Base-by-base conservation (phyloP, 2,888 invertebrate species). In the Stenchaetothrips biformis region DNA sequence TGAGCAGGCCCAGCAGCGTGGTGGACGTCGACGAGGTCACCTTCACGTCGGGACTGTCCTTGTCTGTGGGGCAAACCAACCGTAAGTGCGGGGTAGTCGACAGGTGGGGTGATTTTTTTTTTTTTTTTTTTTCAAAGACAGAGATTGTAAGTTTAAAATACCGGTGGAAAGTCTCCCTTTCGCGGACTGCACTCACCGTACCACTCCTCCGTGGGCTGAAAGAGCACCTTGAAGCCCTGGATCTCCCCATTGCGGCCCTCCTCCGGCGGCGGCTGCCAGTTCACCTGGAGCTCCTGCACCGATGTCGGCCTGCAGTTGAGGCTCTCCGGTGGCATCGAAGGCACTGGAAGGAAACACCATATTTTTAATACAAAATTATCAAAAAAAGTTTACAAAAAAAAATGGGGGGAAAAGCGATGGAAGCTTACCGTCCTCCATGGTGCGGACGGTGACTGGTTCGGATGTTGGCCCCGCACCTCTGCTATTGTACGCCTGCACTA, bases 401-500 rank as follows among this genome's bases (percentile, higher is more conserved):
- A 74, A 11, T 47, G 27, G 11, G 47, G 4, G 7, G 78, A 77
- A 27, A 79, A 37, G 80, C n/a, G 16, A 79, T 82, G 79, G 74
- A 79, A 81, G 84, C 88, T 88, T 86, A 93, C 94, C 93, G 87
- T 95, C 95, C 89, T 95, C 95, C 88, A 94, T 90, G 80, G 95
- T 95, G 84, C 93, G 91, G 7, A 93, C 92, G 79, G 92, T 92
- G 78, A 94, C 92, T 62, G 94, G 93, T 81, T 93, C 92, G 74
- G 94, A 95, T 16, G 94, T 92, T 1, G 95, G 95, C 0, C 95
- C 95, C 78, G 94, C 93, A 47, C 95, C 95, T 84, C 94, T 90
- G 85, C 93, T 94, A 83, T 95, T 95, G 85, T 95, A 95, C 47
- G 95, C 95, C 87, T 95, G 95, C 2, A 95, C 94, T 78, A 95